Base-by-base conservation (phyloP, 2,113 vertebrate genomes). In the Chamaetylas fuelleborni region DNA sequence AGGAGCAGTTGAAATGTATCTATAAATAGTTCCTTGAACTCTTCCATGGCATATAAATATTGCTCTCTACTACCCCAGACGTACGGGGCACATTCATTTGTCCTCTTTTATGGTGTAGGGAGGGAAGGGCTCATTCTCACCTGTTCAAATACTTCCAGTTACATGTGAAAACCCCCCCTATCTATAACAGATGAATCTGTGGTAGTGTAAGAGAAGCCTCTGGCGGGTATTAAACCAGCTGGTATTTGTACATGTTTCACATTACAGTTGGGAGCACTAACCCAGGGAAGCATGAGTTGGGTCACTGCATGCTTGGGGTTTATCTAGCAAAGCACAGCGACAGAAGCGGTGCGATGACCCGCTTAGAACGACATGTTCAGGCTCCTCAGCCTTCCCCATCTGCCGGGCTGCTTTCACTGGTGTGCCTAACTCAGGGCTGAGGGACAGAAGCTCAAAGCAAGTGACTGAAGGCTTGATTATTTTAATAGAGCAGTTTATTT, bases 111-210 rank as follows among this genome's bases (percentile, higher is more conserved):
- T 62, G 74, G 86, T 51, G 81, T 84, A 83, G 81, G 62, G 57
- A 90, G 40, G 69, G 82, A 72, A 48, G 62, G 50, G 43, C 64
- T 84, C 65, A 81, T 94, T 82, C 69, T 94, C 92, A 97, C 95
- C 95, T 96, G 93, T 94, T 96, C 91, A 79, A 62, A 58, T 89
- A 84, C 61, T 92, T 97, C 95, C 82, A 86, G 81, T 94, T 92
- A 87, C 73, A 34, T 47, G 60, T 88, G 53, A 69, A 93, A 95
- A 93, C 60, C 8, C 0, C 4, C 58, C 40, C 90, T 92, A 71
- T 96, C 81, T 93, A 67, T 92, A 92, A 94, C 86, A 79, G 76
- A 96, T 96, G 94, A 93, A 86, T 92, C 88, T 76, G 50, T 20
- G 54, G 57, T 22, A 62, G 81, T 76, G 91, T 94, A 95, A 96